Evolutionary conservation across 2,888 invertebrate genomes (phyloP).

Genomic region (Rotaria sp.): DNA sequence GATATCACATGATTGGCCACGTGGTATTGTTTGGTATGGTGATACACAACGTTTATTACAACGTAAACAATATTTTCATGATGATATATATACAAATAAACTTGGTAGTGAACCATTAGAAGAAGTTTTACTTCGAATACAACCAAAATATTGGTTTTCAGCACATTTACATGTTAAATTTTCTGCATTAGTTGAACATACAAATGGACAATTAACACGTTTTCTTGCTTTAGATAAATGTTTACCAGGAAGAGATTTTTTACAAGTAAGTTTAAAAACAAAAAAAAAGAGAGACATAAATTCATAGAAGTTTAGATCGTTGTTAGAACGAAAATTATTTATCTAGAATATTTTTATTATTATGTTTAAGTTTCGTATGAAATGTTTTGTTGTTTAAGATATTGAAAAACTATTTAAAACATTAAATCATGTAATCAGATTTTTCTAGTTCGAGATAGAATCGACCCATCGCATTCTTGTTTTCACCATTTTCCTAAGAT

Average conservation of each 20-base stretch:
- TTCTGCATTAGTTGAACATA: slow-evolving; percentile 60
- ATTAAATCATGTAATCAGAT: too few relatives aligned
- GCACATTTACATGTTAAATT: slow-evolving; percentile 89
- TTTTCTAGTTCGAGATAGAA: too few relatives aligned
- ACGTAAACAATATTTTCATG: slow-evolving; percentile 73
- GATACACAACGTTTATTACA: slow-evolving; percentile 67
- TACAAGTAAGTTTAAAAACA: slow-evolving; percentile 73
- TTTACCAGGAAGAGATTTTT: slow-evolving; percentile 74
- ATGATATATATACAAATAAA: slow-evolving; percentile 71
- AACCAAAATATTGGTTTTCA: slow-evolving; percentile 82
- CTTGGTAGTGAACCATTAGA: slow-evolving; percentile 81
- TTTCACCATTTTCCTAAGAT: too few relatives aligned
- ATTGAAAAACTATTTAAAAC: too few relatives aligned
- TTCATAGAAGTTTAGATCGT: too few relatives aligned
- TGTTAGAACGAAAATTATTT: too few relatives aligned
- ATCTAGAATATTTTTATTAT: too few relatives aligned
- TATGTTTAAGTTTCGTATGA: too few relatives aligned
- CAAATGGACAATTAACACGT: slow-evolving; percentile 61
- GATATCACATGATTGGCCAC: slow-evolving; percentile 73
- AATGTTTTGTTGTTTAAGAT: too few relatives aligned
- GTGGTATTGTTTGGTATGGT: slow-evolving; percentile 76
- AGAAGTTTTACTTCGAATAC: slow-evolving; percentile 70
- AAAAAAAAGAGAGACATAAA: slow-evolving; percentile 44
- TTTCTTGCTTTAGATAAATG: slow-evolving; percentile 95
- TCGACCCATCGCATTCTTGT: too few relatives aligned